Base-by-base conservation (phyloP, 2,113 vertebrate species). In the Motacilla alba region DNA sequence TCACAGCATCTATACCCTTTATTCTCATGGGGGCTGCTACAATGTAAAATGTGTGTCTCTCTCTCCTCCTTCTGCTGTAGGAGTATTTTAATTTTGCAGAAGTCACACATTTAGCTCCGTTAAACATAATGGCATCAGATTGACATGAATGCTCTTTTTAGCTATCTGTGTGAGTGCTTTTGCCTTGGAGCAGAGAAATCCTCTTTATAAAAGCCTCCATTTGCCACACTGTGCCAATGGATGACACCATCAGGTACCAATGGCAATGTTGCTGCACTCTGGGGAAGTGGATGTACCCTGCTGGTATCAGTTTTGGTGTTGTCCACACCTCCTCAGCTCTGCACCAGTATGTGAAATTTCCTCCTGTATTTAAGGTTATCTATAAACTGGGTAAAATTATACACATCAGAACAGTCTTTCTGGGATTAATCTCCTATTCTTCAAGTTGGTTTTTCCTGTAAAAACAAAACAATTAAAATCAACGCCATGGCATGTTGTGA, bases 81-180 rank as follows among this genome's bases (percentile, higher is more conserved):
- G 47, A 84, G 69, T 82, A 37, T 90, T 94, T 53, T 69, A 33
- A 85, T 95, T 88, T 76, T 72, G 37, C 55, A 55, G 67, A 94
- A 97, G 56, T 78, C 60, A 70, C 49, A 73, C 49, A 83, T 91
- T 95, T 68, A 75, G 67, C 39, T 93, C 80, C 60, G 68, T 95
- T 96, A 93, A 94, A 89, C 27, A 53, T 94, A 95, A 96, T 83
- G 56, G 49, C 77, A 89, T 84, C 67, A 95, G 77, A 90, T 31
- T 80, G 91, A 90, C 63, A 70, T 85, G 74, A 95, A 92, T 68
- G 83, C 30, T 87, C 79, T 79, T 96, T 95, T 93, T 68, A 72
- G 62, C 82, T 92, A 50, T 63, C 33, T 59, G 15, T 87, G 56
- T 67, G 78, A 81, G 55, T 67, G 55, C 4, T 93, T 84, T 89